phyloP scores from a whole-genome alignment of 2,888 invertebrate species.

The Drosophila robusta region DNA sequence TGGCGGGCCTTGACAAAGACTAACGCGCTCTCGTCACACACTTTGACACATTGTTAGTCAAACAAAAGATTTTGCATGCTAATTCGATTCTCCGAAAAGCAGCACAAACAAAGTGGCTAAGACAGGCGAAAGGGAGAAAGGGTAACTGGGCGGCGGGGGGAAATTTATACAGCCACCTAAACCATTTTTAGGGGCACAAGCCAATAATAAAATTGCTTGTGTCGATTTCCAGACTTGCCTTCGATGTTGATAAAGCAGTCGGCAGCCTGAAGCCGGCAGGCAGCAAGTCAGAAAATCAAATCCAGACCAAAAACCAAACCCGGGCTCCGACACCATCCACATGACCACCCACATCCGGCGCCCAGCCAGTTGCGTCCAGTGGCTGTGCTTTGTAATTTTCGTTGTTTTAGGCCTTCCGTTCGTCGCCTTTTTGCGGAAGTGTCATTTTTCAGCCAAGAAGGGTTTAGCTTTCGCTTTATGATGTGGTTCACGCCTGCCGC shows the following conservation, averaged over 20 bases:
- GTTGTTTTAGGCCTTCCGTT: constrained; percentile 58
- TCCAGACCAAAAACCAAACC: constrained; percentile 21
- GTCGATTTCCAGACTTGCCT: constrained; percentile 56
- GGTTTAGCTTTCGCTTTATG: constrained; percentile 71
- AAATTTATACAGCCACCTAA: constrained; percentile 21
- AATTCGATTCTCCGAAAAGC: constrained; percentile 71
- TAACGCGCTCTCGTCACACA: constrained; percentile 71
- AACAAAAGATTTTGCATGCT: constrained; percentile 81
- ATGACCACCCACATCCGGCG: background rate
- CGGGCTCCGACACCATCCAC: background rate
- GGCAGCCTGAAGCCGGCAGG: constrained; percentile 1
- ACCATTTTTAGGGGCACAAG: constrained; percentile 23
- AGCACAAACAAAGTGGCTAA: constrained; percentile 48
- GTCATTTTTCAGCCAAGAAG: constrained; percentile 79
- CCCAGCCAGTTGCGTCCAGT: constrained; percentile 42
- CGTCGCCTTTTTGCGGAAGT: constrained; percentile 65
- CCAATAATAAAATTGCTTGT: constrained; percentile 77
- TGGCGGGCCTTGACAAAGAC: constrained; percentile 50
- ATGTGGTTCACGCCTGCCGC: constrained; percentile 63
- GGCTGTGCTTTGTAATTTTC: constrained; percentile 64
- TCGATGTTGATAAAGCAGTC: constrained; percentile 64
- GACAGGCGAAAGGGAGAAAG: constrained; percentile 1
- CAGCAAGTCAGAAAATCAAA: constrained; percentile 51
- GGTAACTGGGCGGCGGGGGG: background rate
- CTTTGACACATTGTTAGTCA: constrained; percentile 81